Evolutionary conservation across 35 echinoderm and acorn worm species (phyloP).

Genomic region (Stichopus chloronotus): DNA sequence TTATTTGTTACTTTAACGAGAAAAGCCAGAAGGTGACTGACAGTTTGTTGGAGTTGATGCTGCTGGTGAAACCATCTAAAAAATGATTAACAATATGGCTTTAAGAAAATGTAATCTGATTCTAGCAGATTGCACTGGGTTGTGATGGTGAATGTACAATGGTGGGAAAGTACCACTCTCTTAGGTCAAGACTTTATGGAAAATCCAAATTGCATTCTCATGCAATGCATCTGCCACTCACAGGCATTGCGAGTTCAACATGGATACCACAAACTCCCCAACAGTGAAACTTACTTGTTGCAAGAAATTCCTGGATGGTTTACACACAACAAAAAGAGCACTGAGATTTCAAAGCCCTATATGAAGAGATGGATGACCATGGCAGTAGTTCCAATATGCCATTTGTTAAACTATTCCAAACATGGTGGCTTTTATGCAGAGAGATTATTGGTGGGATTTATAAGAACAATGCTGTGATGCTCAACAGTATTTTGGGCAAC

Average conservation of each 20-base stretch:
- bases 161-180: neutral
- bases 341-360: conserved; percentile 7
- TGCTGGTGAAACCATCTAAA: conserved; percentile 2
- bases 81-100: neutral
- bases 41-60: neutral
- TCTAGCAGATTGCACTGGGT: neutral
- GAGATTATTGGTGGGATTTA: conserved; percentile 17
- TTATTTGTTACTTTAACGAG: conserved; percentile 1
- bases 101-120: neutral
- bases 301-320: conserved; percentile 48
- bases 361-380: neutral
- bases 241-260: neutral
- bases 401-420: neutral
- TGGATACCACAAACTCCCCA: conserved; percentile 10
- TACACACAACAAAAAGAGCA: neutral
- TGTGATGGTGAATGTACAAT: conserved; percentile 3
- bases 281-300: neutral
- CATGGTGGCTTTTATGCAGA: neutral
- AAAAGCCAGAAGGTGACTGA: neutral
- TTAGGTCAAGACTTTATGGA: conserved; percentile 27
- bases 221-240: conserved; percentile 30
- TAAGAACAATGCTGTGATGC: neutral
- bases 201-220: conserved; percentile 14
- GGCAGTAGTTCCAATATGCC: neutral
- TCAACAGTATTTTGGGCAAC: neutral